These are phyloP conservation scores for Dicaeum eximium DNA, from an alignment of 2,113 vertebrate genomes.

Conservation along the genomic window DNA sequence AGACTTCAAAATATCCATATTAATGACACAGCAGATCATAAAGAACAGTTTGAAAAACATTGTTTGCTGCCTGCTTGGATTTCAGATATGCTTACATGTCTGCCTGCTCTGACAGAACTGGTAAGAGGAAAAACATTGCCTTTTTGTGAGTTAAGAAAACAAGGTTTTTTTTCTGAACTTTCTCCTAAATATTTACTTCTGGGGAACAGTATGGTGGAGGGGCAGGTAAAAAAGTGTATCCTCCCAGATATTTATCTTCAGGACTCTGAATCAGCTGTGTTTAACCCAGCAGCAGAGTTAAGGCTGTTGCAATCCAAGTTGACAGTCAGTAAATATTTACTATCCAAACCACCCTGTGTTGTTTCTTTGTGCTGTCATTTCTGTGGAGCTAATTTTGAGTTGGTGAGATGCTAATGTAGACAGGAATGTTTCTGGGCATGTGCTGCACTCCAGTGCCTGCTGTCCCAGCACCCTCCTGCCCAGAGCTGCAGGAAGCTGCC, in stretches of 20 bases:
- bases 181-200: not conserved
- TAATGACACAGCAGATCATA: not conserved
- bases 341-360: not conserved
- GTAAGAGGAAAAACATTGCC: not conserved
- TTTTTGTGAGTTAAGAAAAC: not conserved
- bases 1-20: not conserved
- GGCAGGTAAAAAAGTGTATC: not conserved
- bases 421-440: not conserved
- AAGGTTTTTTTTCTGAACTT: not conserved
- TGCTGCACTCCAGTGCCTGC: not conserved
- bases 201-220: too few species aligned
- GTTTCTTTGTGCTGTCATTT: slow-evolving; percentile 22
- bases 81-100: not conserved
- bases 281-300: not conserved
- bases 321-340: slow-evolving; percentile 32
- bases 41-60: not conserved
- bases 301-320: not conserved
- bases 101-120: not conserved
- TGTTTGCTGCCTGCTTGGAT: not conserved
- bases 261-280: not conserved
- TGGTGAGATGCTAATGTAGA: not conserved
- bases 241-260: not conserved
- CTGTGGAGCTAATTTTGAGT: not conserved
- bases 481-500: not conserved
- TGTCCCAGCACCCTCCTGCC: accelerated